These are phyloP conservation scores for Daphoenositta chrysoptera DNA, from an alignment of 2,113 vertebrate genomes.

Conservation along the genomic window DNA sequence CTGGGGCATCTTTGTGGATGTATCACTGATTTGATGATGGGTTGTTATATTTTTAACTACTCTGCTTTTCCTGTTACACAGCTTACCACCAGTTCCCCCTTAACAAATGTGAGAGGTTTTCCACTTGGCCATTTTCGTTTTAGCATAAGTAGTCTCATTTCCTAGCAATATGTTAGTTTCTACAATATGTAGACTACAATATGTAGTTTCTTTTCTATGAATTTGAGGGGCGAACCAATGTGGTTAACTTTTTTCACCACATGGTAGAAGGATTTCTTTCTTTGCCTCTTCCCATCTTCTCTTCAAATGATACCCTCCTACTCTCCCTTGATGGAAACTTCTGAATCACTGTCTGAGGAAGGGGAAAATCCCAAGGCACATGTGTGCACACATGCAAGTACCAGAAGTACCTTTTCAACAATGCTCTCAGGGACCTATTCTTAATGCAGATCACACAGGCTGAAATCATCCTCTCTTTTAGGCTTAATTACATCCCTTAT, in stretches of 20 bases:
- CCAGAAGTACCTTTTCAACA: background rate
- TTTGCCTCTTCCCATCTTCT: background rate
- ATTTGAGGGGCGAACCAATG: background rate
- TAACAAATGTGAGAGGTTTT: background rate
- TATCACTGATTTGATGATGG: background rate
- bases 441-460: conserved; percentile 30
- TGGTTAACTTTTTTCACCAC: background rate
- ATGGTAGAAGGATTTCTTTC: background rate
- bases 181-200: background rate
- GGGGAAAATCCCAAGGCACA: background rate
- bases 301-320: background rate
- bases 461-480: conserved; percentile 23
- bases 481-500: conserved; percentile 28
- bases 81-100: background rate
- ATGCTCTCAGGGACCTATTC: background rate
- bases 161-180: background rate
- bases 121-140: background rate
- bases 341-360: background rate
- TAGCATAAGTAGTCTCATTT: background rate
- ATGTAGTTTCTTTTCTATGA: background rate
- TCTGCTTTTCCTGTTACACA: background rate
- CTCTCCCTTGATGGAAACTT: background rate
- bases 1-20: background rate
- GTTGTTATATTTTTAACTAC: background rate
- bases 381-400: background rate